Base-by-base conservation (phyloP, 2,797 vertebrate genomes). In the Nyctibius grandis region DNA sequence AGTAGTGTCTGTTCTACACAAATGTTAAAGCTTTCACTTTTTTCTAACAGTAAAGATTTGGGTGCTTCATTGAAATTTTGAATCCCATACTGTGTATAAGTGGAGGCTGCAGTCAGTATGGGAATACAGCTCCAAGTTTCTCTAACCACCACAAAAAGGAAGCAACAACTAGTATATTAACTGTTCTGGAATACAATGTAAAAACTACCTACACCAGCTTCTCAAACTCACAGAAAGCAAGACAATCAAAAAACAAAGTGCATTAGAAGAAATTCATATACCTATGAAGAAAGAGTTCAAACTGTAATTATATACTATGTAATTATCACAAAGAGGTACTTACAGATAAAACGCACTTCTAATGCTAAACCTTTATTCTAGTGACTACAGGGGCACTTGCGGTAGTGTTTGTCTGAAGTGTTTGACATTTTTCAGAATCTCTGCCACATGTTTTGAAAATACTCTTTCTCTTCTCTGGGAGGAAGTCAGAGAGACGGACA, bases 51-150 rank as follows among this genome's bases (percentile, higher is more conserved):
- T 38, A 16, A 65, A 22, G 31, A 47, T 36, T 78, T 25, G 13
- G 13, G 31, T 51, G 21, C 26, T 45, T 68, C 22, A 29, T 51
- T 64, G 51, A 16, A 54, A 64, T 36, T 28, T 74, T n/a, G 10
- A 77, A 53, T 63, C 34, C 36, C 40, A 48, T 8, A 9, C 19
- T 23, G 11, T 26, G 6, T 23, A 4, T 3, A 56, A 40, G 19
- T 4, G 3, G 48, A 36, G 1, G 0, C n/a, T 34, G 33, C 47
- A 44, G 67, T 11, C 5, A 47, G 13, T 5, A 65, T 6, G 22
- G 51, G 38, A 81, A 42, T 6, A 77, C 0, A 64, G 38, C 13
- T 69, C 34, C 44, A 56, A 29, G 25, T 51, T 77, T 44, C 36
- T 44, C 47, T 44, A 84, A 26, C 31, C 22, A 57, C n/a, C 44